phyloP scores from a whole-genome alignment of 2,888 invertebrate genomes.

The Rotaria magnacalcarata region DNA sequence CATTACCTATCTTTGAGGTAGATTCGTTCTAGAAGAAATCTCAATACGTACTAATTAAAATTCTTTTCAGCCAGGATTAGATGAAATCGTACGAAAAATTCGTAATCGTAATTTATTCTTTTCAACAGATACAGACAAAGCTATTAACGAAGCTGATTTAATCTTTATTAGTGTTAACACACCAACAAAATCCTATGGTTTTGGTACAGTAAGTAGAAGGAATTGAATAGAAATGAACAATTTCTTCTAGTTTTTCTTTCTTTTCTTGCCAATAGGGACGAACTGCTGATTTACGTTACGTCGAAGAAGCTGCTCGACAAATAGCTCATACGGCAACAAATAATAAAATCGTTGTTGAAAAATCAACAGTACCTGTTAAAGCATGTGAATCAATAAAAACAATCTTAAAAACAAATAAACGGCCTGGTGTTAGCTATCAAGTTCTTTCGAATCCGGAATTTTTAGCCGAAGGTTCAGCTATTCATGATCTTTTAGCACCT shows the following conservation, averaged over 20 bases:
- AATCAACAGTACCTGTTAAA: slow-evolving; percentile 94
- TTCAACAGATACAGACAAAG: slow-evolving; percentile 79
- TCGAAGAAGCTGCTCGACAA: slow-evolving; percentile 89
- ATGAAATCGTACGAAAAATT: slow-evolving; percentile 81
- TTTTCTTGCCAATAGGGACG: slow-evolving; percentile 69
- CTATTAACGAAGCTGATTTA: slow-evolving; percentile 84
- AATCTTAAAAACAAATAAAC: slow-evolving; percentile 65
- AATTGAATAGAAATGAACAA: too few relatives aligned
- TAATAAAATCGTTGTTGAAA: slow-evolving; percentile 90
- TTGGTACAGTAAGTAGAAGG: slow-evolving; percentile 63
- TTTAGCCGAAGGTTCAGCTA: slow-evolving; percentile 93
- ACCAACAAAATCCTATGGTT: slow-evolving; percentile 91
- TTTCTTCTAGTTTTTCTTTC: background rate
- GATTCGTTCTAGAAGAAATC: too few relatives aligned
- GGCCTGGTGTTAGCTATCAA: slow-evolving; percentile 5
- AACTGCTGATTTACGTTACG: slow-evolving; percentile 90
- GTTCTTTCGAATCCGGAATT: slow-evolving; percentile 89
- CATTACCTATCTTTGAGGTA: slow-evolving; percentile 88
- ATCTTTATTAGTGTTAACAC: slow-evolving; percentile 99
- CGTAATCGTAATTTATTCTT: slow-evolving; percentile 87
- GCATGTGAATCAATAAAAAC: slow-evolving; percentile 94
- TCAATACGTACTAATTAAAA: too few relatives aligned
- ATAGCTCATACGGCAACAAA: slow-evolving; percentile 77
- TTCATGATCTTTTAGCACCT: slow-evolving; percentile 81
- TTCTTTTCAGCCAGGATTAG: slow-evolving; percentile 70